Base-by-base conservation (phyloP, 2,888 invertebrate genomes). In the Eledone cirrhosa region DNA sequence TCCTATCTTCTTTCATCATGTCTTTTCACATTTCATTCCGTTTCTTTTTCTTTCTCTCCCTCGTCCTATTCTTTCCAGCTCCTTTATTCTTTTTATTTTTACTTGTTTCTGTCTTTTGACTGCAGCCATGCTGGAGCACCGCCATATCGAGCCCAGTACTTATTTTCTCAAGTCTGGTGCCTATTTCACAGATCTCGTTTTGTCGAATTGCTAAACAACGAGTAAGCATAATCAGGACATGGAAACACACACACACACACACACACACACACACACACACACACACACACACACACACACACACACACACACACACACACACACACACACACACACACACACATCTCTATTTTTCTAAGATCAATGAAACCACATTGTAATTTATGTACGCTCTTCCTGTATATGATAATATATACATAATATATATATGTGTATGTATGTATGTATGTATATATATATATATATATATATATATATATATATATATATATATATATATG, bases 401-500 rank as follows among this genome's bases (percentile, higher is more conserved):
- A 41, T 11, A 41, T 41, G 41, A n/a, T n/a, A n/a, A n/a, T 67
- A 67, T 7, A 67, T 67, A 31, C 3, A 63, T n/a, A 65, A 65
- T n/a, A 4, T n/a, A 7, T 13, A 65, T 2, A 1, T 0, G 11
- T 8, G 8, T 0, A 65, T n/a, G 4, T 4, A 65, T n/a, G n/a
- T n/a, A 19, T 3, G 8, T n/a, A 65, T 19, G n/a, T 65, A n/a
- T 65, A 65, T 65, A 65, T 24, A 1, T 65, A n/a, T 65, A 65
- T 24, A n/a, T n/a, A n/a, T 65, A n/a, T n/a, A n/a, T 65, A n/a
- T n/a, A 3, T 4, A 65, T n/a, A n/a, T 65, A n/a, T 65, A n/a
- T 65, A n/a, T 65, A n/a, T n/a, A n/a, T n/a, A n/a, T 65, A 65
- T 63, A 63, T 63, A 65, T 24, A 65, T n/a, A 65, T 65, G n/a